phyloP scores from a whole-genome alignment of 2,888 invertebrate species.

The Leptinotarsa haldemani region DNA sequence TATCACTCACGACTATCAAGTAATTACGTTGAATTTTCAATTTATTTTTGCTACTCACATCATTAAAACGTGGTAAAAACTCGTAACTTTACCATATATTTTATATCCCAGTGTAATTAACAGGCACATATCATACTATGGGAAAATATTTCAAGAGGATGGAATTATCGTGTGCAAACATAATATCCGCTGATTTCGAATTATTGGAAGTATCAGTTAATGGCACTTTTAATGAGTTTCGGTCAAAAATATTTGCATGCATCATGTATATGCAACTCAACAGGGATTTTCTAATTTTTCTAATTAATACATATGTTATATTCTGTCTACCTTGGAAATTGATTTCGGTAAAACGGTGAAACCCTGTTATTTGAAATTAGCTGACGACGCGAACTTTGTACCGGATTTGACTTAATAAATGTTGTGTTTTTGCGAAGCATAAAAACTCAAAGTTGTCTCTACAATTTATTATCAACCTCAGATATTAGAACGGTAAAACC shows the following conservation, averaged over 20 bases:
- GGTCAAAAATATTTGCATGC: neutral
- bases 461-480: too few relatives aligned
- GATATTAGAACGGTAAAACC: too few relatives aligned
- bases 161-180: constrained; percentile 5
- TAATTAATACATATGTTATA: too few relatives aligned
- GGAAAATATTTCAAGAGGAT: constrained; percentile 7
- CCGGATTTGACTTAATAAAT: too few relatives aligned
- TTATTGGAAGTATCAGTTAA: constrained; percentile 10
- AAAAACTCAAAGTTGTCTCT: too few relatives aligned
- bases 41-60: neutral
- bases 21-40: neutral
- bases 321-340: too few relatives aligned
- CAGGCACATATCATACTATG: neutral
- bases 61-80: neutral
- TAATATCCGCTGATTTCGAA: constrained; percentile 7
- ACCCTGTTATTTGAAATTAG: too few relatives aligned
- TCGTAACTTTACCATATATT: neutral
- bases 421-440: too few relatives aligned
- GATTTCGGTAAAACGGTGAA: too few relatives aligned
- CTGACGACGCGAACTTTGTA: too few relatives aligned
- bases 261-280: neutral
- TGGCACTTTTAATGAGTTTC: neutral
- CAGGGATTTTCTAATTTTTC: too few relatives aligned
- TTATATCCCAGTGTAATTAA: neutral
- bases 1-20: neutral